These are phyloP conservation scores for Atherinomorus stipes DNA, from an alignment of 2,113 vertebrate genomes.

Conservation along the genomic window DNA sequence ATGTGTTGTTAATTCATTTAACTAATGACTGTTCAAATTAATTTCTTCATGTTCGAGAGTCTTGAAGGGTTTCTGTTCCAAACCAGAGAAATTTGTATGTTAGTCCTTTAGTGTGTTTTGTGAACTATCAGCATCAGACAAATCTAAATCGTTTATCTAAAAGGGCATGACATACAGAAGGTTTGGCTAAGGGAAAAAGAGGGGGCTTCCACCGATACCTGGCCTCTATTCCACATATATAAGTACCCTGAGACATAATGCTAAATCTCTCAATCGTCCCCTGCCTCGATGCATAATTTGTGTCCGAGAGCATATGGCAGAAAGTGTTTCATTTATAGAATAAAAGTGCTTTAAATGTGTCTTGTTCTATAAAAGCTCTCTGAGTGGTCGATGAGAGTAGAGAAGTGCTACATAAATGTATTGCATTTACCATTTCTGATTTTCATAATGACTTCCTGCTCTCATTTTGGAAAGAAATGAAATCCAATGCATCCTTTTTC, in stretches of 20 bases:
- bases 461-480: background rate
- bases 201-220: background rate
- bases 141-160: slow-evolving; percentile 6
- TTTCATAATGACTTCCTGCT: background rate
- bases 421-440: background rate
- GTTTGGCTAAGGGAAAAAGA: background rate
- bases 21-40: background rate
- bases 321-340: background rate
- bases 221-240: background rate
- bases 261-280: background rate
- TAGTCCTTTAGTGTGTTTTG: no score
- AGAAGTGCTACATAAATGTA: slow-evolving; percentile 1
- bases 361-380: background rate
- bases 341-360: background rate
- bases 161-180: background rate
- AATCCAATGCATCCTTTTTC: background rate
- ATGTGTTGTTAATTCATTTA: background rate
- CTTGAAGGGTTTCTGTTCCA: background rate
- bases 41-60: no score
- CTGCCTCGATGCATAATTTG: background rate
- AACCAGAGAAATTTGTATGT: background rate
- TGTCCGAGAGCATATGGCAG: background rate
- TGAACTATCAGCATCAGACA: background rate
- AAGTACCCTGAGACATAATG: no score
- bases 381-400: background rate